phyloP scores from a whole-genome alignment of 2,888 invertebrate genomes.

The Nemotelus pantherinus region DNA sequence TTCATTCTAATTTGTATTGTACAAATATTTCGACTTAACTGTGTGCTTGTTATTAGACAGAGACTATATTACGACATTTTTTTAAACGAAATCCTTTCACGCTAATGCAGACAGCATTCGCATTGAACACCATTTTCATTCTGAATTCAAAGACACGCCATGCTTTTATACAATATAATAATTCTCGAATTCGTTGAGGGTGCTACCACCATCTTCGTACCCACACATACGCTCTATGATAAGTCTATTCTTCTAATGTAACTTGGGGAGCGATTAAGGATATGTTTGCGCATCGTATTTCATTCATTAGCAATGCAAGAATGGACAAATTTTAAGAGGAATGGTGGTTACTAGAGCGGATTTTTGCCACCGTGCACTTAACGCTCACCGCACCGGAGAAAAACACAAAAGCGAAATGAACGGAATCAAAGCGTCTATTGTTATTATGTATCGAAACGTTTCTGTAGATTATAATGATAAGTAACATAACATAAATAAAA shows the following conservation, averaged over 20 bases:
- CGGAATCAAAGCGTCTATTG: neutral
- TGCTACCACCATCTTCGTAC: neutral
- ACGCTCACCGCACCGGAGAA: neutral
- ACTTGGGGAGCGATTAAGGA: constrained; percentile 53
- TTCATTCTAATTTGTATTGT: too few species aligned
- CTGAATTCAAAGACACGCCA: neutral
- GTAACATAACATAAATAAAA: constrained; percentile 28
- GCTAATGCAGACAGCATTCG: too few species aligned
- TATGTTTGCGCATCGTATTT: constrained; percentile 56
- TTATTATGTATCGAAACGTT: neutral
- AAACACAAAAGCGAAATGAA: neutral
- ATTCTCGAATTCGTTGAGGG: neutral
- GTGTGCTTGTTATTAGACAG: too few species aligned
- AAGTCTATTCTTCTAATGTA: constrained; percentile 15
- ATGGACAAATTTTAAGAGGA: constrained; percentile 8
- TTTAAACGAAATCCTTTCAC: too few species aligned
- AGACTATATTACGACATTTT: too few species aligned
- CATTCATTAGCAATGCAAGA: constrained; percentile 53
- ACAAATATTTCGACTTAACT: too few species aligned
- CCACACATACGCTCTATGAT: neutral
- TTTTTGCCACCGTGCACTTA: constrained; percentile 30
- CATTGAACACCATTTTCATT: too few species aligned
- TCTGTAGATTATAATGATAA: neutral
- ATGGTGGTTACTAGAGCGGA: constrained; percentile 11
- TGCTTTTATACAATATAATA: constrained; percentile 18